Percentiles rank a stretch among this genome's conserved stretches.
These are phyloP conservation scores for Oriolus oriolus DNA, from an alignment of 2,113 vertebrate species.

Conservation along the genomic window DNA sequence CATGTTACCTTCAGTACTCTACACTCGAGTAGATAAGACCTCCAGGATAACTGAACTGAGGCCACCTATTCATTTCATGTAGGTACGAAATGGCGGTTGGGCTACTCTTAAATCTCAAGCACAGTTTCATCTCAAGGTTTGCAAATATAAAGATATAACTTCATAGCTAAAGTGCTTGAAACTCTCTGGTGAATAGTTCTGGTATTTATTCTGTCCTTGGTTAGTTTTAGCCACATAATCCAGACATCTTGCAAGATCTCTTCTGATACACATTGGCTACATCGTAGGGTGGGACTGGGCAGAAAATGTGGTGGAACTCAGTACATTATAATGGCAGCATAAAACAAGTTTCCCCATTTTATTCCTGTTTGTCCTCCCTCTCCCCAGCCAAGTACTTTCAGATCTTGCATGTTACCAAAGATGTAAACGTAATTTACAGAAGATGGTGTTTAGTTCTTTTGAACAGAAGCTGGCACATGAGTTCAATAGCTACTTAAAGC, in stretches of 20 bases:
- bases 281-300: not conserved
- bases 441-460: not conserved
- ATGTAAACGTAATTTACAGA: not conserved
- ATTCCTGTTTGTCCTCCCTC: not conserved
- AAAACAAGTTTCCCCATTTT: not conserved
- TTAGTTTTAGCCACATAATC: not conserved
- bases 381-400: not conserved
- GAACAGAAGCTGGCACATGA: not conserved
- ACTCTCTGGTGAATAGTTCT: not conserved
- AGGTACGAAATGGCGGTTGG: not conserved
- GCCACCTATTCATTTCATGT: conserved; percentile 53
- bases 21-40: conserved; percentile 73
- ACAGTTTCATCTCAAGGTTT: not conserved
- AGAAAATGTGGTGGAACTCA: not conserved
- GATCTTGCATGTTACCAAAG: not conserved
- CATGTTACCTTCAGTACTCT: conserved; percentile 77
- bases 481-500: not conserved
- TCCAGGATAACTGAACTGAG: conserved; percentile 81
- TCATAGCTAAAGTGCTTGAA: not conserved
- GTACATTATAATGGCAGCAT: not conserved
- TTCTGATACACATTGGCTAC: fast-evolving
- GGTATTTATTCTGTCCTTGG: not conserved
- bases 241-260: not conserved
- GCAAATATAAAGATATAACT: not conserved
- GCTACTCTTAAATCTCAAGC: not conserved